Base-by-base conservation (phyloP, 2,888 invertebrate species). In the Yponomeuta malinellus region DNA sequence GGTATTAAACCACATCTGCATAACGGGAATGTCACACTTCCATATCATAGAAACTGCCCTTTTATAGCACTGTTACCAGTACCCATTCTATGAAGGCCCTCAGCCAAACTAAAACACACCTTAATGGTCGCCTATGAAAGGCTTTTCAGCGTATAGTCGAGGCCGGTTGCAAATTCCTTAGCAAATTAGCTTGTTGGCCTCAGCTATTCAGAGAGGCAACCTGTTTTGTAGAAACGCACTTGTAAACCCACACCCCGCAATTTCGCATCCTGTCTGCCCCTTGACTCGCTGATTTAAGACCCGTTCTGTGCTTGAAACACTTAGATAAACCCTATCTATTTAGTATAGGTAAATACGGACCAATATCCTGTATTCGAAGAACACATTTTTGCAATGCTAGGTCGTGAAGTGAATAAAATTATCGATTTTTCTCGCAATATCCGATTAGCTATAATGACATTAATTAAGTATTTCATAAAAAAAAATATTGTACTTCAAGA, bases 261-360 rank as follows among this genome's bases (percentile, higher is more conserved):
- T 52, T 52, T 68, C n/a, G 68, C 68, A 68, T 71, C 72, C 72
- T 71, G 72, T 69, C 72, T 69, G 68, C 64, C 70, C 52, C 64
- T 48, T 64, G 67, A 68, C 70, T 52, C 29, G 33, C 15, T 37
- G 33, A 67, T 67, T 67, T 67, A 59, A 15, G 52, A 59, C 52
- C 52, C 8, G 52, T 59, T 59, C 15, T 15, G 52, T 59, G 52
- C 52, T 59, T 59, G 52, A 15, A 59, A 15, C 52, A 15, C 15
- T 15, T 59, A 59, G 52, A 59, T 59, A 59, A 10, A 52, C 52
- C 52, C 52, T 52, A 52, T 52, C 52, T 52, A 52, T 52, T 52
- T 52, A 52, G 52, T 52, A 12, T 2, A 37, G 0, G 0, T 23
- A 52, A 12, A 52, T 52, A 52, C 12, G 52, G 52, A 59, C 12